Conservation (phyloP, 2,113 vertebrate genomes). For the Leucosticte australis region DNA sequence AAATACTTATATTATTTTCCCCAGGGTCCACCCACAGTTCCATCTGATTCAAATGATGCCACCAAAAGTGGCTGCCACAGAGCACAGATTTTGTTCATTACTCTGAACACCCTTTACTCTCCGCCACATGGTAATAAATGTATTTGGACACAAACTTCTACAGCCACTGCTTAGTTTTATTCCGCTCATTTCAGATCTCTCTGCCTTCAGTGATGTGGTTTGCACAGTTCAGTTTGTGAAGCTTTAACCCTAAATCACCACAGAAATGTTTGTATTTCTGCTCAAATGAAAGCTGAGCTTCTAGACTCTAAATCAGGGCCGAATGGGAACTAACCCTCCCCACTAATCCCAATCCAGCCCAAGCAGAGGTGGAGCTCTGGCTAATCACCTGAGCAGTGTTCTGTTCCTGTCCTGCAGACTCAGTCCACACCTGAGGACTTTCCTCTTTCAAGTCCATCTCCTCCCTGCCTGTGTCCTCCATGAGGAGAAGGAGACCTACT, state of each 20-base stretch:
- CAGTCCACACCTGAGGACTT: constrained; percentile 73
- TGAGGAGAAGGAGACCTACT: not conserved
- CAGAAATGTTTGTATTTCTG: not conserved
- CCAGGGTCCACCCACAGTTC: not conserved
- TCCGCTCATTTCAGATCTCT: not conserved
- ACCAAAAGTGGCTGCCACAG: not conserved
- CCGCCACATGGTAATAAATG: not conserved
- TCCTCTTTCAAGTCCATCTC: constrained; percentile 78
- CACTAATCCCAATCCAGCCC: not conserved
- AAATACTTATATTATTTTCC: not conserved
- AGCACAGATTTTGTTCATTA: not conserved
- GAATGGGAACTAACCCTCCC: not conserved
- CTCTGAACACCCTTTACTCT: not conserved
- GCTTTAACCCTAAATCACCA: not conserved
- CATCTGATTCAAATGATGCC: not conserved
- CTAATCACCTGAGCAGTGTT: constrained; percentile 73
- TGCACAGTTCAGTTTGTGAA: not conserved
- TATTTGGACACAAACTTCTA: not conserved
- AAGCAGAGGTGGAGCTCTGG: not conserved
- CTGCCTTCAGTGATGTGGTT: not conserved
- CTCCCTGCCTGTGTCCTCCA: constrained; percentile 22
- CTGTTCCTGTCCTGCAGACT: constrained; percentile 72
- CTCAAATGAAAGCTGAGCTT: not conserved
- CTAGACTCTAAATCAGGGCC: fast-evolving
- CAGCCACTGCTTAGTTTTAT: not conserved